A percentile compares a stretch with the other conserved stretches of the same genome.
phyloP scores from a whole-genome alignment of 2,797 vertebrate species.

The Crenuchus spilurus region DNA sequence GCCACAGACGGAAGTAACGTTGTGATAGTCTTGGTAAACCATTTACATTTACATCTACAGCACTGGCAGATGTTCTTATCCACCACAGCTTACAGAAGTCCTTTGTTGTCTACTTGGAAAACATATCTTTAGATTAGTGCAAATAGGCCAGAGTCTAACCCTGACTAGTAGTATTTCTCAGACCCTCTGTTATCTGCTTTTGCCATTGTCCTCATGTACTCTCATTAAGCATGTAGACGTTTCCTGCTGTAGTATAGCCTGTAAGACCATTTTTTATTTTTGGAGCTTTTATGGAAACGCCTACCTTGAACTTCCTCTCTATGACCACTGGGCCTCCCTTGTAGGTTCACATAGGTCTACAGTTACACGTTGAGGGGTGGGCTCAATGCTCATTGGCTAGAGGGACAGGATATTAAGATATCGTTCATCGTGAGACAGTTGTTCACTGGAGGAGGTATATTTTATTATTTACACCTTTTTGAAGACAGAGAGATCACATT shows the following conservation, averaged over 20 bases:
- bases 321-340: background rate
- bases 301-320: background rate
- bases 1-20: background rate
- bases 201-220: background rate
- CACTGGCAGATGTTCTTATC: background rate
- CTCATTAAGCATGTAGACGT: background rate
- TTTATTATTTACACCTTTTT: too few species aligned
- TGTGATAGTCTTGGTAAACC: conserved; percentile 2
- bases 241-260: background rate
- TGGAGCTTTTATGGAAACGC: background rate
- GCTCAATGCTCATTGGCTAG: too few species aligned
- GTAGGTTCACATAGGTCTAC: too few species aligned
- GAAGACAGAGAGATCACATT: too few species aligned
- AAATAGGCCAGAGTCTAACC: background rate
- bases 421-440: too few species aligned
- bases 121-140: background rate
- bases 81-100: background rate
- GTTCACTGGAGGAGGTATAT: too few species aligned
- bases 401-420: too few species aligned
- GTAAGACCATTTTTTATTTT: background rate
- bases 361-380: too few species aligned
- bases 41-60: conserved; percentile 8
- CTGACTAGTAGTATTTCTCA: background rate
- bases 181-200: background rate
- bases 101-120: conserved; percentile 4